These are phyloP conservation scores for Ploceus nigricollis DNA, from an alignment of 2,113 vertebrate genomes.

Conservation along the genomic window DNA sequence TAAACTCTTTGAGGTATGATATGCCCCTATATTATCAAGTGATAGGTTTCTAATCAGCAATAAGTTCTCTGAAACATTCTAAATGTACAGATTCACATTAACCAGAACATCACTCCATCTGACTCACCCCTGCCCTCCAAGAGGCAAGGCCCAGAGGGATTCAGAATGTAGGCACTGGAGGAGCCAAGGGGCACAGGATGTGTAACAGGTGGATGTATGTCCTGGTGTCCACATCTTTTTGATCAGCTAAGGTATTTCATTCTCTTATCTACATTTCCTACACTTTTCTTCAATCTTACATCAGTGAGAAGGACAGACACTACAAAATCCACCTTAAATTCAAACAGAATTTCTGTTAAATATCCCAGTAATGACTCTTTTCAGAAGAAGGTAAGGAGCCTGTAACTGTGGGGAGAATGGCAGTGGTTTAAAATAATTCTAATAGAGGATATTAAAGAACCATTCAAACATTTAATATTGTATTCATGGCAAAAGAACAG, in stretches of 20 bases:
- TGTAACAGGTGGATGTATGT: background rate
- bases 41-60: background rate
- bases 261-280: background rate
- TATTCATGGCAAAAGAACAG: background rate
- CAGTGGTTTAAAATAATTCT: background rate
- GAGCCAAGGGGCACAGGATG: background rate
- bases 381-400: background rate
- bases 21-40: background rate
- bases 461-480: background rate
- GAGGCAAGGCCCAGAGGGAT: background rate
- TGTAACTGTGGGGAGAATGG: background rate
- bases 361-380: background rate
- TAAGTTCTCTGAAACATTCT: background rate
- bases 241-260: background rate
- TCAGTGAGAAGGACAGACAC: background rate
- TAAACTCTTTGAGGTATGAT: background rate
- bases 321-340: background rate
- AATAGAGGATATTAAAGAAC: background rate
- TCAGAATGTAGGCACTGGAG: background rate
- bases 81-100: background rate
- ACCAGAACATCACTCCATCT: background rate
- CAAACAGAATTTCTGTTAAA: background rate
- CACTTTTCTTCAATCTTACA: background rate
- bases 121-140: background rate
- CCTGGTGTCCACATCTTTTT: background rate